phyloP scores from a whole-genome alignment of 2,797 vertebrate genomes.

The Argentina silus region DNA sequence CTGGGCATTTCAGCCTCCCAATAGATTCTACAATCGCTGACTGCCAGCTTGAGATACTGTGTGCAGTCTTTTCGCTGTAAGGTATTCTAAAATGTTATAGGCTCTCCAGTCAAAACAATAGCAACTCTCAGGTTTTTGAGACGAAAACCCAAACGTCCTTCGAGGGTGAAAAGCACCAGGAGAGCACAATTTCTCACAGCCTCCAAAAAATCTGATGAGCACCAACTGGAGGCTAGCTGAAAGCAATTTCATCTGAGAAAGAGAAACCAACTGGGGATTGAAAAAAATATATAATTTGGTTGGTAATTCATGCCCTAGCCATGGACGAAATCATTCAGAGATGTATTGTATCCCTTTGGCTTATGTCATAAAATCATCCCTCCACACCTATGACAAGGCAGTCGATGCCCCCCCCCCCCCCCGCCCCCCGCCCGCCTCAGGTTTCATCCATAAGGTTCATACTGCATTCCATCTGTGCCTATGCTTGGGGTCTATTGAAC shows the following conservation, averaged over 20 bases:
- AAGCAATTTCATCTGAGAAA: background rate
- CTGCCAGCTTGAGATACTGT: constrained; percentile 31
- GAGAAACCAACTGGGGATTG: background rate
- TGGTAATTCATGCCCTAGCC: background rate
- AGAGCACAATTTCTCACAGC: too few relatives aligned
- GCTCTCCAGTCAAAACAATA: constrained; percentile 16
- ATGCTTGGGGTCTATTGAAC: constrained; percentile 63
- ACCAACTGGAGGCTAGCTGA: background rate
- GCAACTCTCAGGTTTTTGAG: constrained; percentile 7
- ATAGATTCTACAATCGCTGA: constrained; percentile 35
- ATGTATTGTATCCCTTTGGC: background rate
- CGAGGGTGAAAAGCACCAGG: background rate
- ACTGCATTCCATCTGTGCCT: constrained; percentile 50
- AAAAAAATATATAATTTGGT: background rate
- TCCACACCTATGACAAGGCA: constrained; percentile 5
- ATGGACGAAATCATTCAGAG: background rate
- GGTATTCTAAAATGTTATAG: constrained; percentile 12
- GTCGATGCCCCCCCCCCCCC: background rate
- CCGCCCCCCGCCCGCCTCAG: constrained; percentile 25
- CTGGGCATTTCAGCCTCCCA: constrained; percentile 33
- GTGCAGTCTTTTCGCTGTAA: constrained; percentile 24
- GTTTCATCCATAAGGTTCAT: constrained; percentile 60
- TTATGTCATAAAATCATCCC: background rate
- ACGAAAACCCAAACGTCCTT: constrained; percentile 5
- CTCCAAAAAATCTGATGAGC: background rate